A percentile compares a stretch with the other conserved stretches of the same genome.
Evolutionary conservation across 2,888 invertebrate species (phyloP).

Genomic region (Hyppa rectilinea): DNA sequence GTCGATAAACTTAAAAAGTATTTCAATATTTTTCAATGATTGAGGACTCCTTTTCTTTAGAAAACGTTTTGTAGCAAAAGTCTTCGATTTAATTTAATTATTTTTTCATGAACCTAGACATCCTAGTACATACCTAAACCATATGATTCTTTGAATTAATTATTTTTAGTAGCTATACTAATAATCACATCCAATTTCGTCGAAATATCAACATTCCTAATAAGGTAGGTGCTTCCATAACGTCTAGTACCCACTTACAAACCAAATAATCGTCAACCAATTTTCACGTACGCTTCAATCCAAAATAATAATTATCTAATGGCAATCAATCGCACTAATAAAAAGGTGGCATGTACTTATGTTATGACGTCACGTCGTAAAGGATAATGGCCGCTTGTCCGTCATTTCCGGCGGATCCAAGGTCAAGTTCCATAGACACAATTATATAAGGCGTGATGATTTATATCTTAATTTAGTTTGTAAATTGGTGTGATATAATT

Average conservation of each 20-base stretch:
- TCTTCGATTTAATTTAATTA: background rate
- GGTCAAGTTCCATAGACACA: constrained; percentile 63
- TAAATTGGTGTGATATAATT: background rate
- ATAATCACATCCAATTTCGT: background rate
- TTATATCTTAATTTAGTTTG: constrained; percentile 25
- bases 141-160: background rate
- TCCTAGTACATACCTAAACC: too few relatives aligned
- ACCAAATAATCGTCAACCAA: constrained; percentile 31
- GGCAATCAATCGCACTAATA: constrained; percentile 52
- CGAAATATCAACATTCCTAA: background rate
- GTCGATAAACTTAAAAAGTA: background rate
- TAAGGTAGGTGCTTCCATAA: constrained; percentile 8
- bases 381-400: constrained; percentile 64
- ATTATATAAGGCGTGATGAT: constrained; percentile 38
- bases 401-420: constrained; percentile 70
- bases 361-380: constrained; percentile 52
- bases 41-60: background rate
- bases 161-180: background rate
- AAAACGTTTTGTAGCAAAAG: background rate
- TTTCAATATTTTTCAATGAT: background rate
- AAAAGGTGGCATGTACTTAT: constrained; percentile 42
- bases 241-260: constrained; percentile 21
- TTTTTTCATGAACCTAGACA: background rate
- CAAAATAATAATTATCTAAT: constrained; percentile 50
- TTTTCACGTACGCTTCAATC: constrained; percentile 38